A percentile compares a stretch with the other conserved stretches of the same genome.
phyloP scores from a whole-genome alignment of 2,113 vertebrate genomes.

The Addax nasomaculatus region DNA sequence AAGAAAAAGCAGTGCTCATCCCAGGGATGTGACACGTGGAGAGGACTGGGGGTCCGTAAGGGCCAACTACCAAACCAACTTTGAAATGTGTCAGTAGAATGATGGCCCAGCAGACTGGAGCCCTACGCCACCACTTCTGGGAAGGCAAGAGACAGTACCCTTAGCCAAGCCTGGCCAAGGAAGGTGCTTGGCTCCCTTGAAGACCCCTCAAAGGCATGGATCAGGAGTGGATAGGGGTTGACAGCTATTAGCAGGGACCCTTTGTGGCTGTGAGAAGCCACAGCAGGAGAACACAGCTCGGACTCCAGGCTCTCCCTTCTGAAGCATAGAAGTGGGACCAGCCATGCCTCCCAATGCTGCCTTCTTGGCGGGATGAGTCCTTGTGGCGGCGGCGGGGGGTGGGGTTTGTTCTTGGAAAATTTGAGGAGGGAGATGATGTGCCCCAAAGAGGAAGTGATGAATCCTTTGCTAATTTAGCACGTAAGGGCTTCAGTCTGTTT shows the following conservation, averaged over 20 bases:
- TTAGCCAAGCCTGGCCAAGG: background rate
- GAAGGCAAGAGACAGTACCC: background rate
- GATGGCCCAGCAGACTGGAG: background rate
- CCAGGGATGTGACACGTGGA: background rate
- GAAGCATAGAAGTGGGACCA: background rate
- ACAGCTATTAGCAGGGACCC: background rate
- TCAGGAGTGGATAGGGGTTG: fast-evolving
- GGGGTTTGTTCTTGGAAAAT: background rate
- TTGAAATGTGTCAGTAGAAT: background rate
- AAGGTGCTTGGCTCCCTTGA: background rate
- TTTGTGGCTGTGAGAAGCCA: background rate
- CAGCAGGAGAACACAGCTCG: background rate
- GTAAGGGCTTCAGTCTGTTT: background rate
- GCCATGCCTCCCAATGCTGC: fast-evolving
- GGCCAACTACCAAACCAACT: background rate
- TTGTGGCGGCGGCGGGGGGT: fast-evolving
- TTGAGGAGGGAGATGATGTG: too few species aligned
- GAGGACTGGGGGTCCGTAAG: background rate
- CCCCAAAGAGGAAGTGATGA: background rate
- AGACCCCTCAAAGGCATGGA: background rate
- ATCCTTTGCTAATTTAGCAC: background rate
- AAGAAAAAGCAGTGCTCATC: background rate
- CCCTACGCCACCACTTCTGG: background rate
- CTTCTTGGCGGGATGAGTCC: background rate
- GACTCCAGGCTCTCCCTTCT: background rate